A percentile compares a stretch with the other conserved stretches of the same genome.
These are phyloP conservation scores for Silurus lanzhouensis DNA, from an alignment of 2,797 vertebrate genomes.

Conservation along the genomic window DNA sequence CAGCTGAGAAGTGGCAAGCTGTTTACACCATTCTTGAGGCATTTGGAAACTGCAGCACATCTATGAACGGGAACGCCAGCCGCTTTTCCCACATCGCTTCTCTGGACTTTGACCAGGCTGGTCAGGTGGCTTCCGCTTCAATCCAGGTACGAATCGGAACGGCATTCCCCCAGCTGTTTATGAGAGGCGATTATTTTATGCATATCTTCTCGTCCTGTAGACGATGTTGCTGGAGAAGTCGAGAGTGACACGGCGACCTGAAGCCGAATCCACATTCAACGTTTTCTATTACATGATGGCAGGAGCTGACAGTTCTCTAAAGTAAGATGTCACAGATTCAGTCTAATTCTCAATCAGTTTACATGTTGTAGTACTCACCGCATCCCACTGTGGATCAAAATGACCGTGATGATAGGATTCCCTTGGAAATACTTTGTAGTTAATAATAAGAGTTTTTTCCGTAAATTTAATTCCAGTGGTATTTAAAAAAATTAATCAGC, in stretches of 20 bases:
- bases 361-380: too few relatives aligned
- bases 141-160: slow-evolving; percentile 82
- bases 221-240: slow-evolving; percentile 95
- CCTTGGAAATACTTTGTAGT: too few relatives aligned
- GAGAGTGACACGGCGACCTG: slow-evolving; percentile 83
- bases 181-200: not conserved
- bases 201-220: slow-evolving; percentile 64
- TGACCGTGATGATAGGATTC: too few relatives aligned
- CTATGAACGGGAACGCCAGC: slow-evolving; percentile 89
- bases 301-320: slow-evolving; percentile 83
- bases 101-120: slow-evolving; percentile 95
- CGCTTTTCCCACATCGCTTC: slow-evolving; percentile 96
- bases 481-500: not conserved
- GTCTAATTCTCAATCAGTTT: not conserved
- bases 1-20: slow-evolving; percentile 97
- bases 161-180: too few relatives aligned
- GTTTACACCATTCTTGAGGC: slow-evolving; percentile 92
- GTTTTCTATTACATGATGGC: slow-evolving; percentile 96
- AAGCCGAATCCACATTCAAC: slow-evolving; percentile 87
- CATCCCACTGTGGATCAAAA: too few relatives aligned
- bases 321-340: slow-evolving; percentile 68
- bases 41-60: slow-evolving; percentile 89
- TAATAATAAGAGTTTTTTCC: too few relatives aligned
- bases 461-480: too few relatives aligned
- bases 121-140: slow-evolving; percentile 93